Evolutionary conservation across 1,140 invertebrate species (phyloP).

Genomic region (Acromyrmex heyeri): DNA sequence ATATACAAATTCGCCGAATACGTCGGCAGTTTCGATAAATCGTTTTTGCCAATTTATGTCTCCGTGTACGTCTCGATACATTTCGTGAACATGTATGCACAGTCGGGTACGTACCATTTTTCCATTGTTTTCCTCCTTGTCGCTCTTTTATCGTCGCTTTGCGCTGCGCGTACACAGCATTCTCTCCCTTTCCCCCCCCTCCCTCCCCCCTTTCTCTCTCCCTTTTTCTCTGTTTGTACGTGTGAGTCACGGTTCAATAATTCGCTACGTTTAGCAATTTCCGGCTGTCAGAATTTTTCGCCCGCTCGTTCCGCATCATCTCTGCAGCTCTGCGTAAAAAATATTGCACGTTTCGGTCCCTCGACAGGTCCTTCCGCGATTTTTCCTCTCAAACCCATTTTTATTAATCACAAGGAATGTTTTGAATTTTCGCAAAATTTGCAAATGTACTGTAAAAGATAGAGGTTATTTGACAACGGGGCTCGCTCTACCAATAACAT

Average conservation of each 20-base stretch:
- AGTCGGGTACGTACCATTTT: slow-evolving; percentile 68
- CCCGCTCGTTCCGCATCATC: slow-evolving; percentile 17
- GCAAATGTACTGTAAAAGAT: not conserved
- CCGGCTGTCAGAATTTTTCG: slow-evolving; percentile 69
- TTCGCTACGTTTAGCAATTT: slow-evolving; percentile 73
- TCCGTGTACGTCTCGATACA: slow-evolving; percentile 5
- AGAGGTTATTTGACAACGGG: not conserved
- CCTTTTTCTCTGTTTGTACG: slow-evolving; percentile 37
- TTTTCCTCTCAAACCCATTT: not conserved
- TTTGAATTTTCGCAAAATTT: not conserved
- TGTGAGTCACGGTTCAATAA: slow-evolving; percentile 72
- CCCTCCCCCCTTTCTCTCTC: not conserved
- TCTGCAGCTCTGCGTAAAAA: slow-evolving; percentile 41
- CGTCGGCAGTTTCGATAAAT: slow-evolving; percentile 46
- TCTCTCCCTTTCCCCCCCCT: slow-evolving; percentile 23
- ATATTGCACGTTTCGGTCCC: slow-evolving; percentile 26
- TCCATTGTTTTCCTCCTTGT: slow-evolving; percentile 65
- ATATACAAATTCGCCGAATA: slow-evolving; percentile 10
- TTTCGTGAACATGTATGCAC: slow-evolving; percentile 61
- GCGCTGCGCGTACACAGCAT: not conserved
- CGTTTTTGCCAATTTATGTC: slow-evolving; percentile 64
- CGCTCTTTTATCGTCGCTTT: slow-evolving; percentile 22
- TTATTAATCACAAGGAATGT: slow-evolving; percentile 21
- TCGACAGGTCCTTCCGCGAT: not conserved
- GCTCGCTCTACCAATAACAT: not conserved